Base-by-base conservation (phyloP, 2,888 invertebrate species). In the Hipparchia sbordonii region DNA sequence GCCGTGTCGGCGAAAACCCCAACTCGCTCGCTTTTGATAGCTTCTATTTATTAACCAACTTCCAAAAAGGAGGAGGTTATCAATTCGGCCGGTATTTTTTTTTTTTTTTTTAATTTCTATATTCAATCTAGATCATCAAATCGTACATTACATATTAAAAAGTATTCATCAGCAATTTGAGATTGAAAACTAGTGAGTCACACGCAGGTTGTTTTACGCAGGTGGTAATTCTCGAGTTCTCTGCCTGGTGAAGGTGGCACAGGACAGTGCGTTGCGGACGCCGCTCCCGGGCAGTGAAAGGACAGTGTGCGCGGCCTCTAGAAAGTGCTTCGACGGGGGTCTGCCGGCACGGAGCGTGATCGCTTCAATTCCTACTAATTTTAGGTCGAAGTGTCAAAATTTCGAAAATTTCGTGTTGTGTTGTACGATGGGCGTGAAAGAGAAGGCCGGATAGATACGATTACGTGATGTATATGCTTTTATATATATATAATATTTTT, bases 251-350 rank as follows among this genome's bases (percentile, higher is more conserved):
- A 78, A 74, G 75, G 79, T 76, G 76, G 54, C 75, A 70, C 74
- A 78, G 80, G 82, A 84, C 80, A 82, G 78, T 82, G 23, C 23
- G 77, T 77, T 72, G 74, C 67, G 67, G 76, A 75, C 68, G 46
- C 62, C 62, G 9, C 61, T 71, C 72, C 70, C 78, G 73, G 81
- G 79, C 81, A 83, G 83, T 80, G 83, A 78, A 77, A 69, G 78
- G 78, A 77, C 79, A 72, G 76, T 77, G 74, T 74, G 73, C 70
- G 79, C 79, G 71, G 80, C 87, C 89, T 87, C 90, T 90, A 92
- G 91, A 91, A 92, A 91, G 92, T 91, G 92, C 91, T 92, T 91
- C 91, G 91, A 90, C 88, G 89, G 89, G 84, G 88, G 87, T 75
- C 70, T 61, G 62, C 72, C 70, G 63, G 72, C 72, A 66, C 48